phyloP scores from a whole-genome alignment of 2,888 invertebrate genomes.

The Eulithis prunata region DNA sequence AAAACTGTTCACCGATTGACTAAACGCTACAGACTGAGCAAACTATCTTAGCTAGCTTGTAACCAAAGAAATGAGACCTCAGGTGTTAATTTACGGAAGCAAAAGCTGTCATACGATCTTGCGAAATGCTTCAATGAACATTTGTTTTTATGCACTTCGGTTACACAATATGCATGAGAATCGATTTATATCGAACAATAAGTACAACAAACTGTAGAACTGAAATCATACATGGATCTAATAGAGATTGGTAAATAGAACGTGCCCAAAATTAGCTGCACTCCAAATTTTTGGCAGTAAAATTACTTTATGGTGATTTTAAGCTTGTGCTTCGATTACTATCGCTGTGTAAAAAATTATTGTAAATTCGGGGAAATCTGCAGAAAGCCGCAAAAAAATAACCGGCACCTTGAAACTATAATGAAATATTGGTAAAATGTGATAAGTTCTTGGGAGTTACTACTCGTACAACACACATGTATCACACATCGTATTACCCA shows the following conservation, averaged over 20 bases:
- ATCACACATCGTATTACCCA: not conserved
- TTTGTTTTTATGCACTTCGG: slow-evolving; percentile 37
- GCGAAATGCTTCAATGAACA: slow-evolving; percentile 51
- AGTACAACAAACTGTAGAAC: too few species aligned
- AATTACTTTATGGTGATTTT: too few species aligned
- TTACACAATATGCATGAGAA: slow-evolving; percentile 38
- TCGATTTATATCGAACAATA: slow-evolving; percentile 3
- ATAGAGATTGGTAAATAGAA: too few species aligned
- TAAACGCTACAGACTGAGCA: slow-evolving; percentile 43
- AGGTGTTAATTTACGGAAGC: slow-evolving; percentile 55
- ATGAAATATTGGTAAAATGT: too few species aligned
- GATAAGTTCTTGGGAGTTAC: too few species aligned
- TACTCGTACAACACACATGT: not conserved
- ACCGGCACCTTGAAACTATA: too few species aligned
- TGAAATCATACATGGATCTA: too few species aligned
- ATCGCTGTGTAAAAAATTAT: not conserved
- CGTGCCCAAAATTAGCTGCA: too few species aligned
- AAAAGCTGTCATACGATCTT: slow-evolving; percentile 53
- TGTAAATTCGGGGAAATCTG: too few species aligned
- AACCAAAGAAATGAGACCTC: slow-evolving; percentile 38
- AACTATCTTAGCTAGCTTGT: slow-evolving; percentile 31
- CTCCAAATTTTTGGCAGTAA: not conserved
- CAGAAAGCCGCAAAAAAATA: too few species aligned
- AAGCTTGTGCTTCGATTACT: not conserved
- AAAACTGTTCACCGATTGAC: slow-evolving; percentile 39